Evolutionary conservation across 2,888 invertebrate genomes (phyloP).

Genomic region (Melikaiella ostensackeni): DNA sequence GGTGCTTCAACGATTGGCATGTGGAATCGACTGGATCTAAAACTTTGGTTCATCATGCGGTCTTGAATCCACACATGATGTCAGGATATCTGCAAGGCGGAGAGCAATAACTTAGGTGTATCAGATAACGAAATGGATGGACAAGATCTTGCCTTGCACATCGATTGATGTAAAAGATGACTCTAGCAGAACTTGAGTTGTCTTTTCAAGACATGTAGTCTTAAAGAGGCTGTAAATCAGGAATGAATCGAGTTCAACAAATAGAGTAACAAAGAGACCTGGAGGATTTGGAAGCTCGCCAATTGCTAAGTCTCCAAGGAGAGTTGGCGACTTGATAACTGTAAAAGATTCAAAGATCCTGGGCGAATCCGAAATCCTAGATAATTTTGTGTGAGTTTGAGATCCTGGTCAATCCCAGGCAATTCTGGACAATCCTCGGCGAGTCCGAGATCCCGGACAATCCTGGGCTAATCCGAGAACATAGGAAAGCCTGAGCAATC

Average conservation of each 20-base stretch:
- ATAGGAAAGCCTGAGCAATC: too few species aligned
- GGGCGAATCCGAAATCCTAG: too few species aligned
- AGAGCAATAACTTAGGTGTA: conserved; percentile 33
- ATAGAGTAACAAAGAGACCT: too few species aligned
- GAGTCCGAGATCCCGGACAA: too few species aligned
- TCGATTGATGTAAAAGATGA: conserved; percentile 26
- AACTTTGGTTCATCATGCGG: conserved; percentile 28
- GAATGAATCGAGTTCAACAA: not conserved
- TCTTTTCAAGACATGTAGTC: not conserved
- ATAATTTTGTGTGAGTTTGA: too few species aligned
- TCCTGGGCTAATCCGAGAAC: too few species aligned
- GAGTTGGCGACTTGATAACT: too few species aligned
- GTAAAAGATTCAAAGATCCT: too few species aligned
- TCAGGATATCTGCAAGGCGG: not conserved
- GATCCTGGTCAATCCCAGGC: too few species aligned
- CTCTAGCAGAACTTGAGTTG: not conserved
- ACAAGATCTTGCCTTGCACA: conserved; percentile 19
- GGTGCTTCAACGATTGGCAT: conserved; percentile 18
- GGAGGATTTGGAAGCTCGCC: not conserved
- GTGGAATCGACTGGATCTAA: conserved; percentile 1
- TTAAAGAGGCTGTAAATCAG: not conserved
- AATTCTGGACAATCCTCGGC: too few species aligned
- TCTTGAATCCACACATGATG: conserved; percentile 16
- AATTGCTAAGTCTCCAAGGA: too few species aligned
- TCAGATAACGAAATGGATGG: conserved; percentile 34